phyloP scores from a whole-genome alignment of 2,888 invertebrate species.

The Tipula lateralis region DNA sequence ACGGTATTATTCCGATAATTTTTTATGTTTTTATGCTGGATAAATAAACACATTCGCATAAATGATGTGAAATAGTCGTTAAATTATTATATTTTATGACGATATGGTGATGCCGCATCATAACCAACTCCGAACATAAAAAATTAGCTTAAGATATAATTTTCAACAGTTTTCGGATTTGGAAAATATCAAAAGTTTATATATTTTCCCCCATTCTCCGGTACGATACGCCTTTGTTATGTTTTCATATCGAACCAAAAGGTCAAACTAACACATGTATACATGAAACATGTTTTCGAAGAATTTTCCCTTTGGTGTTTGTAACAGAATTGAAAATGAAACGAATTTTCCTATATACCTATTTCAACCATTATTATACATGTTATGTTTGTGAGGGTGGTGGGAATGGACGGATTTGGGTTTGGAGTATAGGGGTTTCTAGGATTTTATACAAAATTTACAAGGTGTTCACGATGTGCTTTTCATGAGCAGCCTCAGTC shows the following conservation, averaged over 20 bases:
- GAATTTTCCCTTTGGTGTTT: not conserved
- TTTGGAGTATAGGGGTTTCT: too few relatives aligned
- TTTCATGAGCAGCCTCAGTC: too few relatives aligned
- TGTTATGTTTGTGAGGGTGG: too few relatives aligned
- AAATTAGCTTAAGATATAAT: not conserved
- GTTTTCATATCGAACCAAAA: not conserved
- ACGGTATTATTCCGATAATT: not conserved
- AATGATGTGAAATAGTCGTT: not conserved
- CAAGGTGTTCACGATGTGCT: too few relatives aligned
- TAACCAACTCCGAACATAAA: not conserved
- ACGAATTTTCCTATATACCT: not conserved
- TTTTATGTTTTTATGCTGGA: not conserved
- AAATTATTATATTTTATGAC: not conserved
- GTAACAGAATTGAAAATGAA: not conserved
- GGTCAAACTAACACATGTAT: not conserved
- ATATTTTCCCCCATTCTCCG: not conserved
- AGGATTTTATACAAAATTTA: too few relatives aligned
- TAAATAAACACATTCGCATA: not conserved
- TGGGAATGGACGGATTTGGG: too few relatives aligned
- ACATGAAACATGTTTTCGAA: not conserved
- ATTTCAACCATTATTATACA: too few relatives aligned
- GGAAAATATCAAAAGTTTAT: not conserved
- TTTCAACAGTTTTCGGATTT: not conserved
- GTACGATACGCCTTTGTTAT: too few relatives aligned
- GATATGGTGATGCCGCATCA: not conserved